A percentile compares a stretch with the other conserved stretches of the same genome.
Evolutionary conservation across 2,888 invertebrate genomes (phyloP).

Genomic region (Amphipyra tragopoginis): DNA sequence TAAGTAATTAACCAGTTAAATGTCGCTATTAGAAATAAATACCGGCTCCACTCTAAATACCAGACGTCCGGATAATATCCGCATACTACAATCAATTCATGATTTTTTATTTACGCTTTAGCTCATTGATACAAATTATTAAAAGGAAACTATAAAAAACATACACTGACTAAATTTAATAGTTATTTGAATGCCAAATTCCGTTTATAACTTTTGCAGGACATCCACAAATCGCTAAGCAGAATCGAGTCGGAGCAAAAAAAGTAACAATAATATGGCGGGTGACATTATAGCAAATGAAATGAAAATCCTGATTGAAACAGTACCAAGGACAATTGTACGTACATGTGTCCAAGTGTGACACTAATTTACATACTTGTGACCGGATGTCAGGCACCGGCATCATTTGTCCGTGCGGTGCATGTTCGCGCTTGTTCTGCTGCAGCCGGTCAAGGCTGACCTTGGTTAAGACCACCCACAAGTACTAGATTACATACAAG

Average conservation of each 20-base stretch:
- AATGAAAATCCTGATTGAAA: conserved; percentile 55
- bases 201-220: neutral
- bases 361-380: conserved; percentile 81
- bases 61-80: conserved; percentile 33
- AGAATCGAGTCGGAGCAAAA: too few relatives aligned
- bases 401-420: conserved; percentile 76
- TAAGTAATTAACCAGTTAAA: conserved; percentile 20
- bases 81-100: conserved; percentile 18
- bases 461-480: conserved; percentile 63
- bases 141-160: conserved; percentile 15
- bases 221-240: too few relatives aligned
- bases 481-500: conserved; percentile 16
- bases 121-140: conserved; percentile 6
- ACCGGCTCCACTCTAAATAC: conserved; percentile 23
- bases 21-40: conserved; percentile 34
- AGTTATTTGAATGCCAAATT: neutral
- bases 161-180: conserved; percentile 10
- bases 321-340: conserved; percentile 77
- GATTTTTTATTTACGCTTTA: conserved; percentile 1
- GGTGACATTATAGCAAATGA: conserved; percentile 43
- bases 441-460: conserved; percentile 61
- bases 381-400: conserved; percentile 82
- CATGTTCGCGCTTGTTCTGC: conserved; percentile 65
- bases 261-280: too few relatives aligned
- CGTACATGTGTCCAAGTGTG: conserved; percentile 72